Conservation (phyloP, 1,140 invertebrate genomes). For the Drosophila carrolli region DNA sequence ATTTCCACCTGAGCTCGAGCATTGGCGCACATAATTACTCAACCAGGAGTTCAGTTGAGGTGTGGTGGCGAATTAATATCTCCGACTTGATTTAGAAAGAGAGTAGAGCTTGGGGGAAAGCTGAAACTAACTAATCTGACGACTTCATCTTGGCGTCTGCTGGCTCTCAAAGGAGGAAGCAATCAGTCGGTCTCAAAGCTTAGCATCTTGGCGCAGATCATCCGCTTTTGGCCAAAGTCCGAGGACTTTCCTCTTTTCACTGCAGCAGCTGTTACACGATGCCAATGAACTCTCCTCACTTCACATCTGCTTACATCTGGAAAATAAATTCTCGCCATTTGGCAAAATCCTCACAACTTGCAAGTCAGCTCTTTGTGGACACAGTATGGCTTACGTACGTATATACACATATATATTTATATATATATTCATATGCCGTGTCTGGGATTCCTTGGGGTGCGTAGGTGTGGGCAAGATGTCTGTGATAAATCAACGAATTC, state of each 20-base stretch:
- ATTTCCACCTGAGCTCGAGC: conserved; percentile 68
- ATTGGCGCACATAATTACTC: conserved; percentile 78
- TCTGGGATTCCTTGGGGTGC: conserved; percentile 43
- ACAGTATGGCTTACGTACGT: conserved; percentile 9
- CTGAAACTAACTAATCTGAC: conserved; percentile 48
- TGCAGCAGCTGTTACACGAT: conserved; percentile 66
- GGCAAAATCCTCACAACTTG: conserved; percentile 58
- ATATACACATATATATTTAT: conserved; percentile 19
- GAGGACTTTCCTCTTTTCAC: conserved; percentile 12
- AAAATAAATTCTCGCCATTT: conserved; percentile 78
- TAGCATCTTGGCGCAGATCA: conserved; percentile 40
- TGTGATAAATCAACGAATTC: conserved; percentile 78
- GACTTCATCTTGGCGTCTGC: conserved; percentile 37
- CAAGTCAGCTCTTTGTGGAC: conserved; percentile 28
- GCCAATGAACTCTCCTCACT: conserved; percentile 67
- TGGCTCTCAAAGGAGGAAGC: conserved; percentile 38
- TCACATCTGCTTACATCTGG: conserved; percentile 43
- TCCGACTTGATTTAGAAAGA: background rate
- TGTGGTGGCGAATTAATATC: conserved; percentile 32
- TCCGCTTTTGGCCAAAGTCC: conserved; percentile 33
- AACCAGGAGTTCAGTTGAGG: conserved; percentile 30
- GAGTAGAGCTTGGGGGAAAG: background rate
- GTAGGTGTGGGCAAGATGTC: conserved; percentile 58
- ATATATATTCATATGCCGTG: conserved; percentile 55
- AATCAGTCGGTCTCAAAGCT: conserved; percentile 47